These are phyloP conservation scores for Trachurus trachurus DNA, from an alignment of 2,797 vertebrate species.

Conservation along the genomic window DNA sequence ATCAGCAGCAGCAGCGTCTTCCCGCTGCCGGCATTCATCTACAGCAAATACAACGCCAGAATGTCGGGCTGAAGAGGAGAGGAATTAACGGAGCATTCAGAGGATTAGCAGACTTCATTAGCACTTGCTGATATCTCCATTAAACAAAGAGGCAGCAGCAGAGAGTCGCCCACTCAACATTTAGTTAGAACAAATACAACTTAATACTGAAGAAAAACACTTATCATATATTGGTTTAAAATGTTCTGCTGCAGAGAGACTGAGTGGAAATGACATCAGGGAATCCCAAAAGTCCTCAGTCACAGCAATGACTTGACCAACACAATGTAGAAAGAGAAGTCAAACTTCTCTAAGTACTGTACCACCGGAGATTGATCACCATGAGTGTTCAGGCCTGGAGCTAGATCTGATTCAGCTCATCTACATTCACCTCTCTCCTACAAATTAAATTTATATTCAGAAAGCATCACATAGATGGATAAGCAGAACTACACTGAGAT, in stretches of 20 bases:
- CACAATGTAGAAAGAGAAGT: not conserved
- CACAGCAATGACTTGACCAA: not conserved
- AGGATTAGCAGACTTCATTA: constrained; percentile 77
- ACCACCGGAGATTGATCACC: not conserved
- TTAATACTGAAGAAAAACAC: constrained; percentile 20
- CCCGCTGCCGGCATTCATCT: constrained; percentile 32
- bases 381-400: not conserved
- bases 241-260: constrained; percentile 39
- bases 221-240: constrained; percentile 24
- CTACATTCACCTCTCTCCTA: too few relatives aligned
- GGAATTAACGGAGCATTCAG: constrained; percentile 64
- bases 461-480: too few relatives aligned
- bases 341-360: not conserved
- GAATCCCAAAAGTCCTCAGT: constrained; percentile 5
- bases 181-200: constrained; percentile 63
- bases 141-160: constrained; percentile 69
- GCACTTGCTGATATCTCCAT: constrained; percentile 69
- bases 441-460: too few relatives aligned
- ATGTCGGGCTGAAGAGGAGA: constrained; percentile 44
- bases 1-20: constrained; percentile 37
- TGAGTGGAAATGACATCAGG: constrained; percentile 17
- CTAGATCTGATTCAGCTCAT: too few relatives aligned
- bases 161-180: constrained; percentile 64
- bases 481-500: too few relatives aligned
- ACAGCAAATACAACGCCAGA: constrained; percentile 58